Evolutionary conservation across 2,113 vertebrate genomes (phyloP).

Genomic region (Arizona elegans): DNA sequence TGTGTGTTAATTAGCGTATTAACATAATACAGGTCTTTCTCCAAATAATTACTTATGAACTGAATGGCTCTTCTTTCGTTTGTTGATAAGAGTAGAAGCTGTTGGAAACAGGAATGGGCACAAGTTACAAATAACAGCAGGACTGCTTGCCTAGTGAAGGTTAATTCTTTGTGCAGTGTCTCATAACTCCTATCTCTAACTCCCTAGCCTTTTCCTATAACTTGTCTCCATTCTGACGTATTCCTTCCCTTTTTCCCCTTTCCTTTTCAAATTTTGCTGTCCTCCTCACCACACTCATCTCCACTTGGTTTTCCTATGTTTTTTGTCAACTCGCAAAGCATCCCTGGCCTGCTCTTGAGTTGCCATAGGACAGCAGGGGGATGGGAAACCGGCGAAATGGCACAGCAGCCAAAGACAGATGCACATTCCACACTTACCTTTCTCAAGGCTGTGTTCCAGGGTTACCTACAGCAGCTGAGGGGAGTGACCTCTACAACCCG

Average conservation of each 20-base stretch:
- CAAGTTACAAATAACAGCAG: not conserved
- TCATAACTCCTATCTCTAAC: not conserved
- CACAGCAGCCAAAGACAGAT: too few species aligned
- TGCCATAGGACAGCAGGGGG: too few species aligned
- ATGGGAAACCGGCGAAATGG: too few species aligned
- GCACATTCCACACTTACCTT: too few species aligned
- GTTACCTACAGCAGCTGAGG: too few species aligned
- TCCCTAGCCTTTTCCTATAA: not conserved
- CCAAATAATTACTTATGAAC: not conserved
- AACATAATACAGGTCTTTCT: not conserved
- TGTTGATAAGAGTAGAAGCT: not conserved
- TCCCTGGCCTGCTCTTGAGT: too few species aligned
- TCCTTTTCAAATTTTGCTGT: not conserved
- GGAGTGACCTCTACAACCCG: too few species aligned
- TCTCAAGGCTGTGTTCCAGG: too few species aligned
- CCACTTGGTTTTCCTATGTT: not conserved
- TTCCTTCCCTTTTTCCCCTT: not conserved
- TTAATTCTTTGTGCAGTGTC: not conserved
- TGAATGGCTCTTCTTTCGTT: not conserved
- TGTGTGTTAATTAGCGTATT: not conserved
- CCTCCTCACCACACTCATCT: not conserved
- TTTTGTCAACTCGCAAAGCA: too few species aligned
- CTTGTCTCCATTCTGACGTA: not conserved
- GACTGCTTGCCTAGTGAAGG: not conserved
- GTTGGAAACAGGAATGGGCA: not conserved